Conservation (phyloP, 1,140 invertebrate species). For the Microplitis demolitor region DNA sequence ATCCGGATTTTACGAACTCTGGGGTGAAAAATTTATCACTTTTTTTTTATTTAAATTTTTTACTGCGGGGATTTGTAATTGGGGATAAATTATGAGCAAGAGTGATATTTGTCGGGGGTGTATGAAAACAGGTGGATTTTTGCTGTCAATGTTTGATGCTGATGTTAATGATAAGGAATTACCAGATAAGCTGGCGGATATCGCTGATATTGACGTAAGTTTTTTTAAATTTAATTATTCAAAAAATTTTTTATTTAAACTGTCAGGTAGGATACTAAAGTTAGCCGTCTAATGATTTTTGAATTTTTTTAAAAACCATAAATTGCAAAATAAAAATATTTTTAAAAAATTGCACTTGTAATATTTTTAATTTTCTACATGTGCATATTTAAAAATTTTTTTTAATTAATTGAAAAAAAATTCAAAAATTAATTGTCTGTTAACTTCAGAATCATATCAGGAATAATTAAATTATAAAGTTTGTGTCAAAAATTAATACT, state of each 20-base stretch:
- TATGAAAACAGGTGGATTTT: conserved; percentile 49
- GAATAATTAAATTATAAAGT: no score
- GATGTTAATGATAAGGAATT: conserved; percentile 42
- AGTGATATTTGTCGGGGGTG: conserved; percentile 54
- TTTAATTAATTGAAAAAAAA: no score
- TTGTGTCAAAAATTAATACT: no score
- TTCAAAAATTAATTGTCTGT: no score
- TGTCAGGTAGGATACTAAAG: background rate
- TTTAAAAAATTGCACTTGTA: no score
- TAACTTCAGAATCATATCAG: no score
- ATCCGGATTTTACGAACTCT: background rate
- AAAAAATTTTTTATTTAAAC: conserved; percentile 1
- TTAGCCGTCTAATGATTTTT: no score
- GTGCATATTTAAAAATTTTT: no score
- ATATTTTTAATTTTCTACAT: no score
- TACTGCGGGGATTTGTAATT: background rate
- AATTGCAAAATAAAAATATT: no score
- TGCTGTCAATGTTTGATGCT: conserved; percentile 52
- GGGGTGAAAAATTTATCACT: background rate
- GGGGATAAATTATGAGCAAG: conserved; percentile 49
- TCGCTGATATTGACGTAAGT: conserved; percentile 52
- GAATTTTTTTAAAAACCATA: no score
- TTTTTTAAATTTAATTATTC: background rate
- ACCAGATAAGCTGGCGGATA: conserved; percentile 48
- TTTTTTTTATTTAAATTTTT: background rate